Percentiles rank a stretch among this genome's conserved stretches.
These are phyloP conservation scores for Sitophilus oryzae DNA, from an alignment of 1,140 invertebrate species.

Conservation along the genomic window DNA sequence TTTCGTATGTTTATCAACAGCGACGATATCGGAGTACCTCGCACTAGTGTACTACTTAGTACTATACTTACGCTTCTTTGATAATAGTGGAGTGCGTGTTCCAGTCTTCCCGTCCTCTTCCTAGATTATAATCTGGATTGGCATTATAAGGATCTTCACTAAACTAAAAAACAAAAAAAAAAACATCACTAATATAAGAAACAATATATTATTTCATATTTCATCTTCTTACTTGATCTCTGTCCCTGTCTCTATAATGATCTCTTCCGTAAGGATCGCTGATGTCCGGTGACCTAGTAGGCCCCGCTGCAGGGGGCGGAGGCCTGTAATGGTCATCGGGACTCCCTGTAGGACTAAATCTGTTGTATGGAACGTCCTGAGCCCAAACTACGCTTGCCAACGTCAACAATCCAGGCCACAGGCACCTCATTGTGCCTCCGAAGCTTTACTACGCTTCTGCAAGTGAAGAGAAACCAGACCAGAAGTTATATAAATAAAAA, in stretches of 20 bases:
- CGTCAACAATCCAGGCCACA: background rate
- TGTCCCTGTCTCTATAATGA: constrained; percentile 10
- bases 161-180: constrained; percentile 4
- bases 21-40: constrained; percentile 13
- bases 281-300: constrained; percentile 11
- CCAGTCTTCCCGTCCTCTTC: background rate
- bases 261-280: constrained; percentile 9
- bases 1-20: background rate
- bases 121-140: constrained; percentile 4
- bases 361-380: background rate
- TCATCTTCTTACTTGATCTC: constrained; percentile 8
- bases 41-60: too few relatives aligned
- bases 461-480: too few relatives aligned
- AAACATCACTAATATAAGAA: background rate
- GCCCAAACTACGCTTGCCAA: background rate
- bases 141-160: constrained; percentile 3
- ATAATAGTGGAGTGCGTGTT: constrained; percentile 38
- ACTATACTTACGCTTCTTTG: constrained; percentile 34
- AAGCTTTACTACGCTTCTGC: too few relatives aligned
- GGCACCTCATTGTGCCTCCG: background rate
- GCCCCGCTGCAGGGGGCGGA: background rate
- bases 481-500: too few relatives aligned
- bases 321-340: background rate
- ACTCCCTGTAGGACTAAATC: background rate
- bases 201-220: background rate